Evolutionary conservation across 53 echinoderm and acorn worm species (phyloP).

Genomic region (Actinopyga echinites): DNA sequence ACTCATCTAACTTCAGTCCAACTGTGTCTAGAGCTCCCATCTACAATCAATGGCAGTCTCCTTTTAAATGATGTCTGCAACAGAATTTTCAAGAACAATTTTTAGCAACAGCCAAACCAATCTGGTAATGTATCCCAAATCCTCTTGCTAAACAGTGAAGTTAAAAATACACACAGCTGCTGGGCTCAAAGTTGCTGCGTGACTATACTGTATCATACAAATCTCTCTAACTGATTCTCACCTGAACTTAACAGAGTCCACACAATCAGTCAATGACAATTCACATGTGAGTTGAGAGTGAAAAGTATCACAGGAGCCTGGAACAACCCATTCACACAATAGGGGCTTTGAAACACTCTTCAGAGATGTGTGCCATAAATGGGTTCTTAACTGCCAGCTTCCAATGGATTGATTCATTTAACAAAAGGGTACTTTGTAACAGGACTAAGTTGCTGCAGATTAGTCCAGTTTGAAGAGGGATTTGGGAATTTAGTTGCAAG

Average conservation of each 20-base stretch:
- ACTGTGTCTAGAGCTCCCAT: no score
- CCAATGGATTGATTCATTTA: constrained; percentile 27
- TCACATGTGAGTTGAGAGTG: not conserved
- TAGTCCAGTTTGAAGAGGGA: constrained; percentile 15
- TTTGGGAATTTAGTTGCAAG: constrained; percentile 35
- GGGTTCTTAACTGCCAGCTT: not conserved
- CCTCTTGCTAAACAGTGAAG: not conserved
- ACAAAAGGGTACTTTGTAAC: constrained; percentile 34
- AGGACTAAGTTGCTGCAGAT: not conserved
- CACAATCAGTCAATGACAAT: not conserved
- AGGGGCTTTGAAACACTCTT: not conserved
- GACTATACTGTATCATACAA: no score
- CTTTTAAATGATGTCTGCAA: no score
- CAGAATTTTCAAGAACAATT: no score
- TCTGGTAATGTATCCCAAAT: no score
- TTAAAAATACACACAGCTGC: constrained; percentile 19
- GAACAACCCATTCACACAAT: constrained; percentile 25
- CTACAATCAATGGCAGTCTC: no score
- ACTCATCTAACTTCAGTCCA: no score
- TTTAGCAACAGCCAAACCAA: no score
- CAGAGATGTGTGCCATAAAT: constrained; percentile 18
- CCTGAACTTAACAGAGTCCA: not conserved
- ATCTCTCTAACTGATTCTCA: no score
- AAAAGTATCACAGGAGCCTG: constrained; percentile 20
- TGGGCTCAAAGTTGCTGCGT: not conserved